phyloP scores from a whole-genome alignment of 53 echinoderm and acorn worm species.

The Pentamera pediparva region DNA sequence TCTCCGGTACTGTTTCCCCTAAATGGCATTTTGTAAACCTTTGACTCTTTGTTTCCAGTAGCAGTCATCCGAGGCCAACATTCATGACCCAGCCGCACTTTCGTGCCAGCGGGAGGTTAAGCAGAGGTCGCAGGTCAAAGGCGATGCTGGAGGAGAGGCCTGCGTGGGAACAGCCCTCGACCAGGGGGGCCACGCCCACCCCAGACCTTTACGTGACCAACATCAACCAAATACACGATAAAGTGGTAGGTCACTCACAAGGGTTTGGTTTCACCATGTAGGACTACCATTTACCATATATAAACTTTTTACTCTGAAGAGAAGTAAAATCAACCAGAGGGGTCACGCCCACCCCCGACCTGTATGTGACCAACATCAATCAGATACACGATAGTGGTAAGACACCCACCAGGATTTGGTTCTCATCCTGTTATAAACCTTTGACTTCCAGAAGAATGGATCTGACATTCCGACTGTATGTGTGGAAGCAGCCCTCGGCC shows the following conservation, averaged over 20 bases:
- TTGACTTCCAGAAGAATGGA: too few species aligned
- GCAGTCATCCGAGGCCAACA: conserved; percentile 9
- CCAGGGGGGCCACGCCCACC: conserved; percentile 62
- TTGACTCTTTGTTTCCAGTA: too few species aligned
- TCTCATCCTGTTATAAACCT: too few species aligned
- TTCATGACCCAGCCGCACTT: conserved; percentile 57
- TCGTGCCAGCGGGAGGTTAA: conserved; percentile 8
- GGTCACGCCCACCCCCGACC: conserved; percentile 70
- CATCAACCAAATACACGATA: conserved; percentile 95
- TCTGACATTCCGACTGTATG: too few species aligned
- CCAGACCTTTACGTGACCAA: conserved; percentile 87
- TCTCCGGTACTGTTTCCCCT: too few species aligned
- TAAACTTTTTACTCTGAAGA: too few species aligned
- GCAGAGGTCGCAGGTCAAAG: conserved; percentile 11
- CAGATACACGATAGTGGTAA: conserved; percentile 96
- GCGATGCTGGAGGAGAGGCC: conserved; percentile 45
- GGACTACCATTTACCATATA: too few species aligned
- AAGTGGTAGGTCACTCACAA: conserved; percentile 58
- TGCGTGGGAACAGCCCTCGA: conserved; percentile 63
- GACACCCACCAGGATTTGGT: too few species aligned
- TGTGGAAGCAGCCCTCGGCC: conserved; percentile 61
- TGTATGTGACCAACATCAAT: conserved; percentile 90
- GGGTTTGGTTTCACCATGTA: too few species aligned
- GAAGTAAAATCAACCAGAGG: conserved; percentile 57
- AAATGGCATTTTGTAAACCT: too few species aligned